Percentiles rank a stretch among this genome's conserved stretches.
Conservation (phyloP, 2,888 invertebrate genomes). For the Plutella xylostella region DNA sequence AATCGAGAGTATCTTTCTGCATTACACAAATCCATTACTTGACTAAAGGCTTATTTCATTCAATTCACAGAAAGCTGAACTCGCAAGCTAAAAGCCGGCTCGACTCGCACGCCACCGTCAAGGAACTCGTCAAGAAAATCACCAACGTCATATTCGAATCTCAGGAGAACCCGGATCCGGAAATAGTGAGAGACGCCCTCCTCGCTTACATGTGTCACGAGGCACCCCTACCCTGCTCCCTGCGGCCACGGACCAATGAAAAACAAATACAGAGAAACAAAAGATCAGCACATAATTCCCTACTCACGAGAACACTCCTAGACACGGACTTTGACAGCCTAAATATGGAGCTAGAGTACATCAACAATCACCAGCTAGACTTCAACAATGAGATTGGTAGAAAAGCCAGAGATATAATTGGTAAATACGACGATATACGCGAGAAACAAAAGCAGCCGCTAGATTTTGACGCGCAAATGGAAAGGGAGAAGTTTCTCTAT, state of each 20-base stretch:
- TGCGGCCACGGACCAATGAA: constrained; percentile 29
- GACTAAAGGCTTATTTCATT: too few species aligned
- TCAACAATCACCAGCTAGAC: constrained; percentile 48
- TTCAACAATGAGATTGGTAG: constrained; percentile 55
- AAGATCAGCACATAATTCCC: constrained; percentile 22
- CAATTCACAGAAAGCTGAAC: constrained; percentile 61
- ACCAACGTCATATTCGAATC: constrained; percentile 76
- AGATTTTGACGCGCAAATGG: constrained; percentile 66
- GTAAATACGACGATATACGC: constrained; percentile 45
- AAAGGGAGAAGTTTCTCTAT: constrained; percentile 55
- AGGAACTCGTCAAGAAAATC: constrained; percentile 75
- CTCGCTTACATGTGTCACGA: constrained; percentile 89
- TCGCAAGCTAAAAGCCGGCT: constrained; percentile 74
- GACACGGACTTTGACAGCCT: constrained; percentile 51
- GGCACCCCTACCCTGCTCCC: constrained; percentile 80
- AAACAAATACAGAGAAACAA: constrained; percentile 15
- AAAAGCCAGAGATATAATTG: constrained; percentile 55
- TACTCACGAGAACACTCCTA: constrained; percentile 34
- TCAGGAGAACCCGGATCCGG: constrained; percentile 75
- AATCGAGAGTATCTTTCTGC: too few species aligned
- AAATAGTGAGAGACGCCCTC: constrained; percentile 82
- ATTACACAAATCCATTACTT: too few species aligned
- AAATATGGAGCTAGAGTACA: constrained; percentile 56
- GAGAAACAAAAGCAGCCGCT: constrained; percentile 40
- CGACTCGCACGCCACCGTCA: constrained; percentile 79